Percentiles rank a stretch among this genome's conserved stretches.
phyloP scores from a whole-genome alignment of 2,888 invertebrate genomes.

The Phytoseiulus persimilis region DNA sequence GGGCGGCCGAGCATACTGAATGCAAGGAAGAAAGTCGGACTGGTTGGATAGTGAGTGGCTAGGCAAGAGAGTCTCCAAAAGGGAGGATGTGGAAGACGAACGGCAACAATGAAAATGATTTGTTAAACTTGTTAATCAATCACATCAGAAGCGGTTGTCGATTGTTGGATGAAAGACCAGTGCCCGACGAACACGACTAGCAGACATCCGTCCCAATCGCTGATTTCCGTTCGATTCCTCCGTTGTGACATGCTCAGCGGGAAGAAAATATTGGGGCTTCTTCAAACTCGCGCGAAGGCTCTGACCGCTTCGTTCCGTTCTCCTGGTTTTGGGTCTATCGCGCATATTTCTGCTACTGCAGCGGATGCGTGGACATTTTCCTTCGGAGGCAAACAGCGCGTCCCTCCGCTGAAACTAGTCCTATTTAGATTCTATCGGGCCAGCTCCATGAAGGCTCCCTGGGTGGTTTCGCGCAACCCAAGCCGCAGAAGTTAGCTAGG shows the following conservation, averaged over 20 bases:
- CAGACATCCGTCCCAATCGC: background rate
- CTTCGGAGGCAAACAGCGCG: no score
- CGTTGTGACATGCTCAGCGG: background rate
- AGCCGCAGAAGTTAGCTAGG: no score
- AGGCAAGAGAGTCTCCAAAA: background rate
- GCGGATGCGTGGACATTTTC: no score
- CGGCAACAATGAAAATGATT: background rate
- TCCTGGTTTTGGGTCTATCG: no score
- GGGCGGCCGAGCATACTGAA: background rate
- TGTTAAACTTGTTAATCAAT: background rate
- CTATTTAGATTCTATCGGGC: no score
- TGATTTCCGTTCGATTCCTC: background rate
- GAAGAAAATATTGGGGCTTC: background rate
- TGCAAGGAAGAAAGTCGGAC: background rate
- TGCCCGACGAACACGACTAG: background rate
- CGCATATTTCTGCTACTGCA: no score
- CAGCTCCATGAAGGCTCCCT: no score
- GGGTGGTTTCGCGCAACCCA: no score
- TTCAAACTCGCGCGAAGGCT: background rate
- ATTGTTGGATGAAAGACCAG: background rate
- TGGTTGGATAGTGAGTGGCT: background rate
- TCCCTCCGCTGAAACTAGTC: no score
- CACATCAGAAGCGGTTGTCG: background rate
- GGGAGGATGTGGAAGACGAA: background rate
- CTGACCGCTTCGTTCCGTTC: background rate